Base-by-base conservation (phyloP, 2,888 invertebrate species). In the Drosophila demipolita region DNA sequence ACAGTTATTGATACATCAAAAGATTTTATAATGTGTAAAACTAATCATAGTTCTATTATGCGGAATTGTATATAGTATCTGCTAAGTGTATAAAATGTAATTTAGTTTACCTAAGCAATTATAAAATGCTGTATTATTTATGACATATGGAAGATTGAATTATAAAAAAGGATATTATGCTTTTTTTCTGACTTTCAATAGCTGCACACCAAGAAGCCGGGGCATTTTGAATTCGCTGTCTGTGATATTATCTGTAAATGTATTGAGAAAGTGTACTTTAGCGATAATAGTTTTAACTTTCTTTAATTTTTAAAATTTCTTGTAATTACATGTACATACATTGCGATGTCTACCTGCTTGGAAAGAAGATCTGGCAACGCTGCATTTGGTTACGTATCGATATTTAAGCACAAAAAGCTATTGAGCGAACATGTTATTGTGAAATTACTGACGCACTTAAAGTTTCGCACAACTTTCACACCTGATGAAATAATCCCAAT, bases 401-500 rank as follows among this genome's bases (percentile, higher is more conserved):
- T 59, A 55, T 32, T 17, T 7, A 17, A 2, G 26, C 9, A 20
- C 3, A n/a, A 9, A 17, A 17, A 75, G 67, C 75, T 74, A 61
- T 55, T 8, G 1, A 26, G 8, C 3, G 0, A 12, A 36, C 11
- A 17, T 52, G 26, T 66, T 77, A 36, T 77, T 77, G 66, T 60
- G 64, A 80, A 78, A 78, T 67, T 12, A 15, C 23, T 17, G 40
- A 7, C 20, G 17, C 17, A n/a, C 3, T 45, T 20, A 20, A 45
- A 15, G 20, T 8, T 9, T n/a, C 20, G 7, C 7, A 32, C 2
- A 17, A 23, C 45, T 77, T 78, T 49, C 73, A 32, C 38, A 7
- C 36, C 38, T 40, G 17, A 9, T 67, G 66, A 42, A 76, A 80
- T 72, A 20, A 23, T 17, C 23, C 36, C 35, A 23, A 11, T 12